These are phyloP conservation scores for Myotis brandtii DNA, from an alignment of 2,113 vertebrate species.

Conservation along the genomic window DNA sequence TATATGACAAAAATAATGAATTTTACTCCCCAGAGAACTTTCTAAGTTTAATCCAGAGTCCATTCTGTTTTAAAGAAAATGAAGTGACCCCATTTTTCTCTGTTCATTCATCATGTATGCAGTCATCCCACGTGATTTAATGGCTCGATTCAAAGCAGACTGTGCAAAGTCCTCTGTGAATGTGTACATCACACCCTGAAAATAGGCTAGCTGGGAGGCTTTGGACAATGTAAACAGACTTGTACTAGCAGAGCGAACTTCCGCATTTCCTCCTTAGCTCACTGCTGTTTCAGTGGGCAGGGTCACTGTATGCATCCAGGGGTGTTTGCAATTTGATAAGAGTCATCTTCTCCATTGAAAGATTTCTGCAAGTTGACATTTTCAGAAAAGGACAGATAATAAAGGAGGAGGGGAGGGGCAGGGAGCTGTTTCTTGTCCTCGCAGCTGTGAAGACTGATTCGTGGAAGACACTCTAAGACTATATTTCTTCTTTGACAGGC, in stretches of 20 bases:
- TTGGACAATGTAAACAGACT: background rate
- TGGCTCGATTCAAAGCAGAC: constrained; percentile 23
- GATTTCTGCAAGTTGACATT: constrained; percentile 62
- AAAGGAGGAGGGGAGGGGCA: background rate
- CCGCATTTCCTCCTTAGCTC: background rate
- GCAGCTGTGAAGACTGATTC: constrained; percentile 10
- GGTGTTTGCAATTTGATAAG: background rate
- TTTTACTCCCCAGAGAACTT: constrained; percentile 27
- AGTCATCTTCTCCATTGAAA: constrained; percentile 50
- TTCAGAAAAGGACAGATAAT: background rate
- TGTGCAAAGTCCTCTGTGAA: constrained; percentile 8
- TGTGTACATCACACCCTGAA: background rate
- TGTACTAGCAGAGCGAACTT: background rate
- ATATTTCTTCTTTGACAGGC: constrained; percentile 65
- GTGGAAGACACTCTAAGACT: constrained; percentile 54
- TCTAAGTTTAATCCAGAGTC: constrained; percentile 56
- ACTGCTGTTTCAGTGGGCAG: constrained; percentile 22
- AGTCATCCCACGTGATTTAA: constrained; percentile 47
- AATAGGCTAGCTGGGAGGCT: background rate
- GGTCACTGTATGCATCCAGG: background rate
- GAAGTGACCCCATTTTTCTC: constrained; percentile 65
- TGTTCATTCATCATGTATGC: constrained; percentile 63
- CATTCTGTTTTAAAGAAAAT: constrained; percentile 64
- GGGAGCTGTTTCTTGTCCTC: background rate
- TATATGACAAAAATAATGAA: constrained; percentile 24